phyloP scores from a whole-genome alignment of 1,140 invertebrate species.

The Heliconius hewitsoni region DNA sequence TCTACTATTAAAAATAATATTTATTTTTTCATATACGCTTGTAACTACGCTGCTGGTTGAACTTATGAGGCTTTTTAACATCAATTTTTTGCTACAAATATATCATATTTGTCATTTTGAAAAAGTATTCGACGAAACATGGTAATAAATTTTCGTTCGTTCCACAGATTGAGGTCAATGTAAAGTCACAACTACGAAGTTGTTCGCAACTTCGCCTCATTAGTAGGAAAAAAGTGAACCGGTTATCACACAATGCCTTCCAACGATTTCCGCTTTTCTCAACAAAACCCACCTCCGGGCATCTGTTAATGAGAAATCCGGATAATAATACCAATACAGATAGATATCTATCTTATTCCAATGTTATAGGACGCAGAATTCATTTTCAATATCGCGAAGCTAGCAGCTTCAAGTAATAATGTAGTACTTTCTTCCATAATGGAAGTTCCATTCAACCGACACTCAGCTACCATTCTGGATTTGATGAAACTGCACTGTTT shows the following conservation, averaged over 20 bases:
- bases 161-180: slow-evolving; percentile 38
- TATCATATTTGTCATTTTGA: not conserved
- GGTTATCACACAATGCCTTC: slow-evolving; percentile 55
- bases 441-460: slow-evolving; percentile 41
- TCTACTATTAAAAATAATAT: not conserved
- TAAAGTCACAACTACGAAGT: slow-evolving; percentile 38
- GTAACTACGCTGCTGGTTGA: no score
- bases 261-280: slow-evolving; percentile 50
- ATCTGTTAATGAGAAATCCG: slow-evolving; percentile 57
- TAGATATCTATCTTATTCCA: slow-evolving; percentile 38
- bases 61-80: no score
- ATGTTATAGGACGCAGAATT: slow-evolving; percentile 38
- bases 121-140: slow-evolving; percentile 17
- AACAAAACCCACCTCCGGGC: slow-evolving; percentile 43
- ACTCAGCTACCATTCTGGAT: slow-evolving; percentile 36
- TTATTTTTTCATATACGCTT: not conserved
- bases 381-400: slow-evolving; percentile 41
- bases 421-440: slow-evolving; percentile 40
- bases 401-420: slow-evolving; percentile 46
- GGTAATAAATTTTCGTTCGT: slow-evolving; percentile 34
- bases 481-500: slow-evolving; percentile 38
- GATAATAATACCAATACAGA: slow-evolving; percentile 38
- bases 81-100: not conserved
- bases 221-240: slow-evolving; percentile 54
- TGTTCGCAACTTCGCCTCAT: slow-evolving; percentile 50